These are phyloP conservation scores for Eurytemora carolleeae DNA, from an alignment of 1,140 invertebrate species.

Conservation along the genomic window DNA sequence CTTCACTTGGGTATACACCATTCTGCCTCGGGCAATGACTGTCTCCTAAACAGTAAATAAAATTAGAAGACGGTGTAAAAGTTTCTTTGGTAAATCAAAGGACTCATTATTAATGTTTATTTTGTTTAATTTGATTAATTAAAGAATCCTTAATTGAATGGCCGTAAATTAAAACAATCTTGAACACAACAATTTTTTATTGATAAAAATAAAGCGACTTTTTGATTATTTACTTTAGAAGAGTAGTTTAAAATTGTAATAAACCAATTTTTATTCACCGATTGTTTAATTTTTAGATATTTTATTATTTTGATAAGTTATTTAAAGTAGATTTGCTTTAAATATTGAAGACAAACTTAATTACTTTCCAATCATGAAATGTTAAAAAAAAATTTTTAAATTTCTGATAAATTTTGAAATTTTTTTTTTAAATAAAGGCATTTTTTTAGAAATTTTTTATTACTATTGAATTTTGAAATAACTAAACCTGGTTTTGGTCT, in stretches of 20 bases:
- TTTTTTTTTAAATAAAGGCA: too few species aligned
- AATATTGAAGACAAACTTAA: neutral
- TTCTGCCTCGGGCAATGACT: conserved; percentile 49
- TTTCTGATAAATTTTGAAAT: neutral
- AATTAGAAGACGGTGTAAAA: neutral
- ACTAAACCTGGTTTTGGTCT: conserved; percentile 13
- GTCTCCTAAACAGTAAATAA: conserved; percentile 2
- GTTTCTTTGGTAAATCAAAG: too few species aligned
- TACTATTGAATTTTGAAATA: too few species aligned
- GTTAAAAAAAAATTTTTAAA: neutral
- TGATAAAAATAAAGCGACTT: neutral
- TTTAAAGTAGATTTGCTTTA: neutral
- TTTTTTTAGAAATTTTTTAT: too few species aligned
- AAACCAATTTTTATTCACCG: too few species aligned
- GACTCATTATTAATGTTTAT: too few species aligned
- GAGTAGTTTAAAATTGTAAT: too few species aligned
- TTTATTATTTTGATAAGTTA: neutral
- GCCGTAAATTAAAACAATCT: neutral
- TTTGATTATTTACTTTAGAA: neutral
- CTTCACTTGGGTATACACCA: conserved; percentile 68
- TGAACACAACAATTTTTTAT: neutral
- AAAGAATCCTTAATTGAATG: neutral
- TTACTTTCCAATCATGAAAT: neutral
- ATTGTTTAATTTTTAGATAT: too few species aligned
- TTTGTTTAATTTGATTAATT: too few species aligned